Evolutionary conservation across 1,140 invertebrate species (phyloP), one percentile per base, ranked within the genome.

Genomic region (Drosophila busckii): DNA sequence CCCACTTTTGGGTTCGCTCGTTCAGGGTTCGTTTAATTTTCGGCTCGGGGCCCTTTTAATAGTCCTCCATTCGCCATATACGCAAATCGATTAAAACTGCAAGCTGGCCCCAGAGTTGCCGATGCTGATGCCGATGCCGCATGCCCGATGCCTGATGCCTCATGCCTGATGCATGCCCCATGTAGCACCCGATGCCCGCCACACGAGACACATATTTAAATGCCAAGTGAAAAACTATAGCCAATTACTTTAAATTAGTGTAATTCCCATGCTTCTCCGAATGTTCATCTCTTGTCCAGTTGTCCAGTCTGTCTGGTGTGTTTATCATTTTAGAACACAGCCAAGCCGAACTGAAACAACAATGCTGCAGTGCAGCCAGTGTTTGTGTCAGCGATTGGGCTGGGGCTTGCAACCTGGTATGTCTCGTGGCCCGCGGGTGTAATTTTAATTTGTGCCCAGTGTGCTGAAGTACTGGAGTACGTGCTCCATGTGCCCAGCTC

Each of bases 181-280:
- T 56, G 42, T 44, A 35, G 52, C 35, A 58, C 38, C 25, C 44
- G 19, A 41, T 31, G 20, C 15, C 7, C 15, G 3, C 16, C 7
- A 13, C 10, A 13, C 44, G 31, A 37, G 61, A 50, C 64, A 68
- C 66, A 75, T 60, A 83, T 83, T 83, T 84, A 83, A 84, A 82
- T 80, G 75, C 69, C 70, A 83, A 82, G 76, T 82, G 70, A 78
- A 85, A 85, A 75, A 75, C 76, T 64, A 75, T 82, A 84, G 71
- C 70, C 83, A 85, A 85, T 85, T 85, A 85, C 71, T 84, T 80
- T 78, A 85, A 85, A 85, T 85, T 85, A 85, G 83, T 85, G 83
- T 85, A 85, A 85, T 85, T 85, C 83, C 76, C 75, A 80, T 82
- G 75, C 56, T 63, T 49, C 62, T 68, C 26, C 49, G 29, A 46